These are phyloP conservation scores for Ia io DNA, from an alignment of 2,113 vertebrate genomes.

Conservation along the genomic window DNA sequence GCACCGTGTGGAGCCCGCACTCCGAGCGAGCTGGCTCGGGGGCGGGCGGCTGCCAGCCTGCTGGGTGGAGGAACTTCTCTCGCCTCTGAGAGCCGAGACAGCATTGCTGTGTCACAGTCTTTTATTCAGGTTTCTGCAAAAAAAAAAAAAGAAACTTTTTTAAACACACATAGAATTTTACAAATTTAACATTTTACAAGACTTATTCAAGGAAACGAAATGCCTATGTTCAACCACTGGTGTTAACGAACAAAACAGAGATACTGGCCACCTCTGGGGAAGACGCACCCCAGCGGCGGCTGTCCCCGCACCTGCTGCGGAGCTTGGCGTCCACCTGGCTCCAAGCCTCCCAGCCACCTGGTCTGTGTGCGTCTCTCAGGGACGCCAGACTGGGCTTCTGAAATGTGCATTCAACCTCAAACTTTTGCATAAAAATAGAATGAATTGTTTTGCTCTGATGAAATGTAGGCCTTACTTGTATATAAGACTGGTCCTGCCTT, in stretches of 20 bases:
- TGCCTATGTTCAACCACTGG: slow-evolving; percentile 86
- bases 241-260: slow-evolving; percentile 77
- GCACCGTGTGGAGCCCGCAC: slow-evolving; percentile 80
- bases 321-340: slow-evolving; percentile 80
- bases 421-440: slow-evolving; percentile 89
- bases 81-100: slow-evolving; percentile 81
- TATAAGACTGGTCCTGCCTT: slow-evolving; percentile 92
- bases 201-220: slow-evolving; percentile 83
- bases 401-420: slow-evolving; percentile 83
- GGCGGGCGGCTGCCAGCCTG: slow-evolving; percentile 79
- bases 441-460: slow-evolving; percentile 93
- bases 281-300: slow-evolving; percentile 65
- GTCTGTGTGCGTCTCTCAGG: slow-evolving; percentile 84
- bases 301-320: slow-evolving; percentile 70
- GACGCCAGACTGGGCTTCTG: slow-evolving; percentile 86
- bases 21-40: slow-evolving; percentile 76
- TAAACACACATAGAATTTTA: slow-evolving; percentile 87
- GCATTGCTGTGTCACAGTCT: slow-evolving; percentile 85
- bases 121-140: slow-evolving; percentile 91
- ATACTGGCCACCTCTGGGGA: slow-evolving; percentile 71
- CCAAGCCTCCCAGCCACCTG: slow-evolving; percentile 86
- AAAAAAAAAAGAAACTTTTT: slow-evolving; percentile 83
- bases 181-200: slow-evolving; percentile 85
- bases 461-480: slow-evolving; percentile 99
- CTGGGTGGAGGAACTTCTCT: slow-evolving; percentile 82